phyloP scores from a whole-genome alignment of 2,113 vertebrate species.

The Oenanthe oenanthe region DNA sequence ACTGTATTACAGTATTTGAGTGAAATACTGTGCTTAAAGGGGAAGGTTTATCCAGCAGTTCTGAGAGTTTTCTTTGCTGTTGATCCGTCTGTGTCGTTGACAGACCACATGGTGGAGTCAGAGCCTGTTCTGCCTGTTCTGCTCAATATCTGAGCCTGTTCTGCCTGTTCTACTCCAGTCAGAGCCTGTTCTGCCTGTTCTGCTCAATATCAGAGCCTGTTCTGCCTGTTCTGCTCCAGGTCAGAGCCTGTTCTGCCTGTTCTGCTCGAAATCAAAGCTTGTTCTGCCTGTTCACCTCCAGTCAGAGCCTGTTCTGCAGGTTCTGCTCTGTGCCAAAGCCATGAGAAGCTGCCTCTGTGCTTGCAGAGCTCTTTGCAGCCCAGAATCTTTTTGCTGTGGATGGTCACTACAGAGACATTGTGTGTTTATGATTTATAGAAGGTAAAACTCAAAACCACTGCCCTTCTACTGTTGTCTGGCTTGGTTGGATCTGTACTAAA shows the following conservation, averaged over 20 bases:
- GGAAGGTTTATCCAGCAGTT: not conserved
- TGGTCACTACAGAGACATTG: accelerated
- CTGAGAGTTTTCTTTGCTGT: not conserved
- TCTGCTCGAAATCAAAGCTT: too few relatives aligned
- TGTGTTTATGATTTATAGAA: not conserved
- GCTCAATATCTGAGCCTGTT: not conserved
- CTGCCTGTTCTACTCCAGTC: not conserved
- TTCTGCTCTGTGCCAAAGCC: not conserved
- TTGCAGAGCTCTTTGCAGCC: not conserved
- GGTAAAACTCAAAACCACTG: not conserved
- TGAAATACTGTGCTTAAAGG: not conserved
- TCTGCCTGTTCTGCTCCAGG: too few relatives aligned
- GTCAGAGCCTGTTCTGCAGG: not conserved
- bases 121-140: not conserved
- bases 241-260: too few relatives aligned
- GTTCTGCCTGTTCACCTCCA: too few relatives aligned
- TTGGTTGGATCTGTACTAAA: not conserved
- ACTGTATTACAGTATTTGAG: not conserved
- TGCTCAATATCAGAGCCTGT: too few relatives aligned
- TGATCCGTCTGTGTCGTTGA: not conserved
- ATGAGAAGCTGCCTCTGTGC: not conserved
- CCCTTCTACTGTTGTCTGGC: not conserved
- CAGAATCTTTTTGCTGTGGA: not conserved
- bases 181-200: too few relatives aligned
- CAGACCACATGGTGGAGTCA: constrained; percentile 45